phyloP scores from a whole-genome alignment of 2,797 vertebrate genomes.

The Hypotaenidia philippensis region DNA sequence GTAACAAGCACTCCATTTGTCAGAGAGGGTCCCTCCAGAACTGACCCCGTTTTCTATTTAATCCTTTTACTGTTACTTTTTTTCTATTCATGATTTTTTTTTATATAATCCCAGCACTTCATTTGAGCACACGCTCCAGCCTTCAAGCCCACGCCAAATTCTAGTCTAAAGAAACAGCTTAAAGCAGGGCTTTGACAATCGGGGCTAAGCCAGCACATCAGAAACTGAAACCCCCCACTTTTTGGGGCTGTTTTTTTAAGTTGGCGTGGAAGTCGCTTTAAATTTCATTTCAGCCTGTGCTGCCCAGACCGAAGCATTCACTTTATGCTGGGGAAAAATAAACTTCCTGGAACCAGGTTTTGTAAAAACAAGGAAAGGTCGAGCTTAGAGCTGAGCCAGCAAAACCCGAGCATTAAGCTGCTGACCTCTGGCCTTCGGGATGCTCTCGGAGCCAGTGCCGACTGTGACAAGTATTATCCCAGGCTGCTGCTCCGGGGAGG shows the following conservation, averaged over 20 bases:
- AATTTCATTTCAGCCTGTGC: slow-evolving; percentile 54
- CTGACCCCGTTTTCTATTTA: neutral
- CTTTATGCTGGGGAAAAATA: slow-evolving; percentile 40
- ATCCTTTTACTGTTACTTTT: neutral
- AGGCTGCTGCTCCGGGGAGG: too few relatives aligned
- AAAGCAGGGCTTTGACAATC: slow-evolving; percentile 15
- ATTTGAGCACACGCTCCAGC: neutral
- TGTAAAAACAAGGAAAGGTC: slow-evolving; percentile 45
- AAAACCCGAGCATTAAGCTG: neutral
- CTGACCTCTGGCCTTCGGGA: slow-evolving; percentile 44
- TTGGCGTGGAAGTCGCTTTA: neutral
- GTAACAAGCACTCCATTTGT: slow-evolving; percentile 3
- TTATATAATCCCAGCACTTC: neutral
- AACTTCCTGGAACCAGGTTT: slow-evolving; percentile 58
- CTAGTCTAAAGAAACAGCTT: slow-evolving; percentile 10
- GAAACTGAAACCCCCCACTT: slow-evolving; percentile 1
- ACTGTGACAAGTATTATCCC: neutral
- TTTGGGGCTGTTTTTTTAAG: slow-evolving; percentile 2
- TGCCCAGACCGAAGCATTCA: slow-evolving; percentile 34
- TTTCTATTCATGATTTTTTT: neutral
- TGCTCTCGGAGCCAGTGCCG: neutral
- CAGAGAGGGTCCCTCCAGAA: neutral
- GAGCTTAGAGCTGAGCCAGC: slow-evolving; percentile 49
- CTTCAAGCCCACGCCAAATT: neutral
- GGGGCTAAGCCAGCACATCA: slow-evolving; percentile 33